Conservation (phyloP, 2,888 invertebrate genomes). For the Trissoscelio sp. region DNA sequence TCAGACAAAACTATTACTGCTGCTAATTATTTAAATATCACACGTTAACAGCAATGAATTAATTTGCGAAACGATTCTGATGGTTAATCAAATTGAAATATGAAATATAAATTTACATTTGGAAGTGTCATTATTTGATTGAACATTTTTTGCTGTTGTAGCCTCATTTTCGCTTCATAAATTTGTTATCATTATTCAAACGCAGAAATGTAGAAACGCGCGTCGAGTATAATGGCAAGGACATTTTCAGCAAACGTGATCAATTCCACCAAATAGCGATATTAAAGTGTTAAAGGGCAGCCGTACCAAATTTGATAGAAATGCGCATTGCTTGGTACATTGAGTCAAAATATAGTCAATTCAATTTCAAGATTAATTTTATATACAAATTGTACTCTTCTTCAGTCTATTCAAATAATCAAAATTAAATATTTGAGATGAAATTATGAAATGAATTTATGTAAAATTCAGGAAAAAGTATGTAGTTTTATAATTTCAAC, state of each 20-base stretch:
- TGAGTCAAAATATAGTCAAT: not conserved
- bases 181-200: slow-evolving; percentile 27
- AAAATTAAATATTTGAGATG: no score
- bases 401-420: not conserved
- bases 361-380: no score
- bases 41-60: not conserved
- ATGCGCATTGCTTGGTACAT: not conserved
- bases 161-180: slow-evolving; percentile 19
- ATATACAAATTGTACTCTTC: no score
- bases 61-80: not conserved
- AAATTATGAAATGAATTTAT: no score
- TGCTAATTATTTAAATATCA: slow-evolving; percentile 2
- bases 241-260: slow-evolving; percentile 29
- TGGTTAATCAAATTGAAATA: slow-evolving; percentile 1
- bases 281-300: slow-evolving; percentile 19
- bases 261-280: slow-evolving; percentile 27
- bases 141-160: not conserved
- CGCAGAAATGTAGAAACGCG: slow-evolving; percentile 16
- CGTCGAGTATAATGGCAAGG: slow-evolving; percentile 24
- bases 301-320: not conserved
- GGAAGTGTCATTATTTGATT: not conserved
- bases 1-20: no score
- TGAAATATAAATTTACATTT: slow-evolving; percentile 9
- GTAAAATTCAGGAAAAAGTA: no score
- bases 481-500: no score